Evolutionary conservation across 2,888 invertebrate species (phyloP).

Genomic region (Stenichneumon culpator): DNA sequence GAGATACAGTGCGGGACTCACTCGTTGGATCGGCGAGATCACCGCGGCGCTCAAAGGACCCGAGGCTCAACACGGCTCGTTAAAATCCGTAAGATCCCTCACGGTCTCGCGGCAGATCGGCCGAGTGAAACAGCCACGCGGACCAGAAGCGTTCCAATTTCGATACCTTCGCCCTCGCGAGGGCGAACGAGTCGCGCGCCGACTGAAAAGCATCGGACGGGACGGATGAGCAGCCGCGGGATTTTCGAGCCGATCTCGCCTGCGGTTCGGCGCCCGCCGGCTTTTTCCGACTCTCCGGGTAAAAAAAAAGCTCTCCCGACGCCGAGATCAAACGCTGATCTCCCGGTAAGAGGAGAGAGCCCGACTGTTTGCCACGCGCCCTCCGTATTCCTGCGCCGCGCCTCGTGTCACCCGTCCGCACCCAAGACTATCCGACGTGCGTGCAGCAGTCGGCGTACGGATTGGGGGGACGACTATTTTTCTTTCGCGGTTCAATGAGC

Average conservation of each 20-base stretch:
- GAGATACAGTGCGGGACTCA: conserved; percentile 33
- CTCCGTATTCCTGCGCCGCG: conserved; percentile 37
- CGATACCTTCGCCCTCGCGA: conserved; percentile 54
- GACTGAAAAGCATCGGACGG: conserved; percentile 49
- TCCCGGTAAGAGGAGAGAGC: conserved; percentile 23
- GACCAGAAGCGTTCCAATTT: conserved; percentile 54
- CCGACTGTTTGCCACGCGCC: conserved; percentile 13
- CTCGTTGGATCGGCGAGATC: conserved; percentile 13
- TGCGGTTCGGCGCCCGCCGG: neutral
- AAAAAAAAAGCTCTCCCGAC: conserved; percentile 71
- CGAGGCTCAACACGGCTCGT: conserved; percentile 58
- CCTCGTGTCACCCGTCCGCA: neutral
- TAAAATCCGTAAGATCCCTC: conserved; percentile 64
- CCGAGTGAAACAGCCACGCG: conserved; percentile 39
- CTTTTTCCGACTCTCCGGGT: conserved; percentile 46
- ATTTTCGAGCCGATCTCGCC: conserved; percentile 58
- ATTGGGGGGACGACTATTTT: neutral
- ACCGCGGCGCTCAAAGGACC: conserved; percentile 63
- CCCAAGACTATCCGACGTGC: neutral
- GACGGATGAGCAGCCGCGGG: conserved; percentile 68
- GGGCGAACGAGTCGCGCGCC: conserved; percentile 39
- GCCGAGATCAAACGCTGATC: conserved; percentile 76
- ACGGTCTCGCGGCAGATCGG: conserved; percentile 27
- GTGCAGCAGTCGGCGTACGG: neutral
- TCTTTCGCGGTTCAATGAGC: neutral